phyloP scores from a whole-genome alignment of 2,113 vertebrate species.

The Echinops telfairi region DNA sequence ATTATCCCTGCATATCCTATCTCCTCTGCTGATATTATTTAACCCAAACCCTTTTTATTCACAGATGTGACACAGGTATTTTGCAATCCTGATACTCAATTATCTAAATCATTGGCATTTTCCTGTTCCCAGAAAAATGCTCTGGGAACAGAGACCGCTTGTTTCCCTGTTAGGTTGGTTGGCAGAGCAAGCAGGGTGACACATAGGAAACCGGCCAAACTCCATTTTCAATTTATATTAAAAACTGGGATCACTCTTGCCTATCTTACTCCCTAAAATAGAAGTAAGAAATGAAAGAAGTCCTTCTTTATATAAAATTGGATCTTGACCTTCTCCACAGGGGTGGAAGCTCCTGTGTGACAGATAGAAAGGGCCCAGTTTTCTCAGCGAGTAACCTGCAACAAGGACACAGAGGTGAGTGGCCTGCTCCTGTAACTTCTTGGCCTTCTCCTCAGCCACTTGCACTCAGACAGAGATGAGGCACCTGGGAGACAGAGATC shows the following conservation, averaged over 20 bases:
- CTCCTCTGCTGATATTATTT: conserved; percentile 48
- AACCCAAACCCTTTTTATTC: conserved; percentile 49
- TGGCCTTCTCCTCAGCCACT: background rate
- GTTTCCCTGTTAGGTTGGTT: background rate
- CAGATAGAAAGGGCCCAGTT: conserved; percentile 48
- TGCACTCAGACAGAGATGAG: background rate
- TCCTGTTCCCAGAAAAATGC: conserved; percentile 46
- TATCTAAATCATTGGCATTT: conserved; percentile 48
- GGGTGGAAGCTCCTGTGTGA: background rate
- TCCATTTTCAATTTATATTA: conserved; percentile 58
- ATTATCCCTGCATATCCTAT: conserved; percentile 45
- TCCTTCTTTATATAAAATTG: conserved; percentile 47
- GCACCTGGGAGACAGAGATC: background rate
- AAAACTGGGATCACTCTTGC: conserved; percentile 38
- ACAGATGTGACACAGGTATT: conserved; percentile 28
- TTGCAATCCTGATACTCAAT: conserved; percentile 43
- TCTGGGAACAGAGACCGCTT: conserved; percentile 1
- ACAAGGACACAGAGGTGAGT: background rate
- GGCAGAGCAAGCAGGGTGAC: background rate
- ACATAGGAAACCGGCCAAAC: conserved; percentile 37
- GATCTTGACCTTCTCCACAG: conserved; percentile 13
- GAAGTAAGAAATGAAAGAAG: conserved; percentile 59
- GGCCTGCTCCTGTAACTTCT: background rate
- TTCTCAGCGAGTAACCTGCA: background rate
- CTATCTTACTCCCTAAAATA: conserved; percentile 48